These are phyloP conservation scores for Pachypanchax playfairii DNA, from an alignment of 2,113 vertebrate species.

Conservation along the genomic window DNA sequence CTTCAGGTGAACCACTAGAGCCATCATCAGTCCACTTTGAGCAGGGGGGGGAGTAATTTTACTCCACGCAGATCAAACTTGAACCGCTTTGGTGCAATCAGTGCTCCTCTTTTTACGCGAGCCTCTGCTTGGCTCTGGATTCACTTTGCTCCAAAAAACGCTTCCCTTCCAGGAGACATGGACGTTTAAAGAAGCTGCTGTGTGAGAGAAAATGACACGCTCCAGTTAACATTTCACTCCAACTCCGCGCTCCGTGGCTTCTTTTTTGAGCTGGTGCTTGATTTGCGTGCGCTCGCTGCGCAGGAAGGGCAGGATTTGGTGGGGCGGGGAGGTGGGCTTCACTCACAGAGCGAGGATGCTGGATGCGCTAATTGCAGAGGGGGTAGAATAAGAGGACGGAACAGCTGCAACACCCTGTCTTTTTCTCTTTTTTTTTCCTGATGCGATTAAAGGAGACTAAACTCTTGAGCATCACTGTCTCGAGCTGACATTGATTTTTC, in stretches of 20 bases:
- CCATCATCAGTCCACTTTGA: constrained; percentile 77
- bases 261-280: constrained; percentile 42
- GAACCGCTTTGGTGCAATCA: constrained; percentile 35
- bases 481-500: too few species aligned
- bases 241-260: constrained; percentile 41
- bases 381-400: not conserved
- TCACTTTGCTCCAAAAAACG: constrained; percentile 13
- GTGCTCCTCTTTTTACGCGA: constrained; percentile 23
- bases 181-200: constrained; percentile 2
- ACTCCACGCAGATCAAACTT: constrained; percentile 59
- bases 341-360: constrained; percentile 35
- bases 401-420: not conserved
- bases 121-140: constrained; percentile 38
- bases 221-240: constrained; percentile 12
- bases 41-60: constrained; percentile 31
- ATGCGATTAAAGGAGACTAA: not conserved
- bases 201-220: not conserved
- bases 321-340: constrained; percentile 42
- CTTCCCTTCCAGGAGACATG: constrained; percentile 38
- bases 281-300: constrained; percentile 45
- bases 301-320: constrained; percentile 55
- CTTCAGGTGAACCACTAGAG: constrained; percentile 87
- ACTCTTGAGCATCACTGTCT: not conserved
- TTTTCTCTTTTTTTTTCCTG: not conserved
- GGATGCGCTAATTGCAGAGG: constrained; percentile 39